A percentile compares a stretch with the other conserved stretches of the same genome.
These are phyloP conservation scores for Tribolium freemani DNA, from an alignment of 2,888 invertebrate genomes.

Conservation along the genomic window DNA sequence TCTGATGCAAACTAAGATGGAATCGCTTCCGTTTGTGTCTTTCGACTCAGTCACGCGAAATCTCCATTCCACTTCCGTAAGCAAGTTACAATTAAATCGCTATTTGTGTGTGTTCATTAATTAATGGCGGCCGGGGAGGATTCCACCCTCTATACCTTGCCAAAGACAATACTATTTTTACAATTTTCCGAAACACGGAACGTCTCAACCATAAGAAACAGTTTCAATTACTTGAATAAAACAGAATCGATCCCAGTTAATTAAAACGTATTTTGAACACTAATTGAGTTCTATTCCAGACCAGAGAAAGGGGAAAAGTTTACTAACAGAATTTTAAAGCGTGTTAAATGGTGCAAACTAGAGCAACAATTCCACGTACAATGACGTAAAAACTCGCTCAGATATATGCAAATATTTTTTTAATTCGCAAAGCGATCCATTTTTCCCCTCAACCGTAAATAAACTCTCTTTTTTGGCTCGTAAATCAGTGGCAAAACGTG, in stretches of 20 bases:
- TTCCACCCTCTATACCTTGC: neutral
- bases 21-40: conserved; percentile 12
- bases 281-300: neutral
- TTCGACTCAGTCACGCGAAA: conserved; percentile 13
- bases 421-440: neutral
- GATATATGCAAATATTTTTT: conserved; percentile 14
- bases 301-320: neutral
- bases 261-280: neutral
- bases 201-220: neutral
- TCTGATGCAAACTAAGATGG: conserved; percentile 6
- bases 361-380: conserved; percentile 16
- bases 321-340: conserved; percentile 9
- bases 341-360: conserved; percentile 26
- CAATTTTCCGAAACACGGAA: neutral
- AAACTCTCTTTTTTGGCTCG: conserved; percentile 9
- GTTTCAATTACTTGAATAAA: neutral
- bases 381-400: conserved; percentile 6
- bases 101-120: conserved; percentile 14
- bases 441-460: neutral
- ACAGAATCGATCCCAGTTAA: neutral
- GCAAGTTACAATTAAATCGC: neutral
- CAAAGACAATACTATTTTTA: conserved; percentile 14
- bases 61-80: conserved; percentile 10
- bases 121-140: conserved; percentile 17
- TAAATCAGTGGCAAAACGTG: neutral